Evolutionary conservation across 2,113 vertebrate species (phyloP), one percentile per base, ranked within the genome.

Genomic region (Loxodonta africana): DNA sequence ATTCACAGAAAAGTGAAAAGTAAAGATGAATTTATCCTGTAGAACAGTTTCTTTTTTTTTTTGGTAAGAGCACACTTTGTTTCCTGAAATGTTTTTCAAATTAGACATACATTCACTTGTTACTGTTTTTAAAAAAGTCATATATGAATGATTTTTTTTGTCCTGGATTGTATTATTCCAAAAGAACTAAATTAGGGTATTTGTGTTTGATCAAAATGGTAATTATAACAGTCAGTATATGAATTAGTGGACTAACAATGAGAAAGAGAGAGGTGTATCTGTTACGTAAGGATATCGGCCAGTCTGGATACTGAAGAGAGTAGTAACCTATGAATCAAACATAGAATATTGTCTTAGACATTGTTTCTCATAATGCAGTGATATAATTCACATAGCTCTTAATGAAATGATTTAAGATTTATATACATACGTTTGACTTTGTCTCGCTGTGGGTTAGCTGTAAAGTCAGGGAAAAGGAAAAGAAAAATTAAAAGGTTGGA

Each of bases 361-460:
- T 30, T 60, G 33, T 90, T 95, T 48, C 17, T 88, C 14, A 67
- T 51, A 37, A 17, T 74, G 44, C 30, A 89, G 5, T 46, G 9
- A 71, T 12, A 46, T n/a, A 92, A 91, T 87, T 90, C 57, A 83
- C 33, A 41, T 30, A 83, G 26, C 9, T 44, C 2, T 83, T 91
- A 63, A 46, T 76, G 87, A 88, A 96, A 48, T 33, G 74, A 20
- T 48, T 87, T 37, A 95, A 88, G 37, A 67, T 46, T 82, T 74
- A 18, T 48, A 96, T 97, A 99, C 99, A 0, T 98, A 99, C 99
- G 74, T 98, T 74, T 97, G 33, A 63, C 44, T 41, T 95, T 73
- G 44, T 99, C 99, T 73, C 98, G 95, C 51, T 98, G 26, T 51
- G 37, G 8, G 90, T 98, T 98, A 89, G 53, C 99, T 99, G 98